Evolutionary conservation across 37 sponge, comb jelly and placozoan species (phyloP).

Genomic region (Aphrocallistes beatrix): DNA sequence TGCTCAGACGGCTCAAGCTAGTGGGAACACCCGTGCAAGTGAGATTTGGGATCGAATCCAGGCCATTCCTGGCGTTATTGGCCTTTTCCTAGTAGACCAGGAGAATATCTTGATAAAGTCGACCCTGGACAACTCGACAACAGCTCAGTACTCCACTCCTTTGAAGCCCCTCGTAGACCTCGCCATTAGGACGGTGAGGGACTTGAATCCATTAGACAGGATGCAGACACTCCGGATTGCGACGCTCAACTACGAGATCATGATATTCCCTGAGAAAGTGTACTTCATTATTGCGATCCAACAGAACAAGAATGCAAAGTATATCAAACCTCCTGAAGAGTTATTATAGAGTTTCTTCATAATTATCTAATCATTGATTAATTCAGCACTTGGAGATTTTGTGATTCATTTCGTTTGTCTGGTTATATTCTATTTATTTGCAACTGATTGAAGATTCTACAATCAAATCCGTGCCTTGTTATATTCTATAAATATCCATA

Average conservation of each 20-base stretch:
- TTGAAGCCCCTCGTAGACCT: neutral
- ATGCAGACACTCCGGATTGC: neutral
- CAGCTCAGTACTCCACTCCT: neutral
- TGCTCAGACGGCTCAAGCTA: neutral
- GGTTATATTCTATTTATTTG: no score
- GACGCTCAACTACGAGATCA: conserved; percentile 4
- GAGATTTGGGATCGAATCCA: conserved; percentile 7
- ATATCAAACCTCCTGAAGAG: neutral
- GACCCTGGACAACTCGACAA: neutral
- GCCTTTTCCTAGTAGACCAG: neutral
- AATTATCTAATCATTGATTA: no score
- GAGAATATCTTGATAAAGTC: conserved; percentile 4
- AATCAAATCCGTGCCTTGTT: no score
- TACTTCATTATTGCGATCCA: neutral
- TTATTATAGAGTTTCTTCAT: no score
- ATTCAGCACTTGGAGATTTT: no score
- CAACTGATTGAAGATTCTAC: no score
- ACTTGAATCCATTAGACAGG: neutral
- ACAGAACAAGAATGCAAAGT: conserved; percentile 5
- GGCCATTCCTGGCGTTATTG: neutral
- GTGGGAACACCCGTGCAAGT: neutral
- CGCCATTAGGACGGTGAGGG: neutral
- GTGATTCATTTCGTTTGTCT: no score
- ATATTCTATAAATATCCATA: no score
- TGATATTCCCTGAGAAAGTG: neutral